Evolutionary conservation across 2,797 vertebrate genomes (phyloP), one percentile per base, ranked within the genome.

Genomic region (Telmatherina bonti): DNA sequence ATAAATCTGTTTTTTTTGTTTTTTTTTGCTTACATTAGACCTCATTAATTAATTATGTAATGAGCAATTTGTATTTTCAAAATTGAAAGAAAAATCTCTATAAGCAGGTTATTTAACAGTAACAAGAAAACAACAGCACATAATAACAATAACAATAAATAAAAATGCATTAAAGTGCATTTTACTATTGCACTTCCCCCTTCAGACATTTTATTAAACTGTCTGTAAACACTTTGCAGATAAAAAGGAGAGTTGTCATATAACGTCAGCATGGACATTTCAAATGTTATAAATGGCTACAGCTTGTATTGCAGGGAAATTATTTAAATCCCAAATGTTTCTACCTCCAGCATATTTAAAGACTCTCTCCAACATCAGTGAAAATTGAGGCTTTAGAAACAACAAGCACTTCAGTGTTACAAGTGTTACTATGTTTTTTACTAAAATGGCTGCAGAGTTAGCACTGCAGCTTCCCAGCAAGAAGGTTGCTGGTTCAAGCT

Each of bases 341-440:
- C 13, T 43, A 15, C 53, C 9, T 59, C 26, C 13, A 35, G 20
- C 61, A 56, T 36, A 47, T 59, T 56, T 53, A 11, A 62, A 45
- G 56, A 15, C 45, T 16, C 45, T 58, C 20, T 60, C 43, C n/a
- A 33, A 31, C 18, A 26, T 12, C 36, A 20, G 15, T 7, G 26
- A 36, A 66, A n/a, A 38, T 4, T 38, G 12, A 13, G 36, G 5
- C 36, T 15, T 38, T 12, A 4, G 36, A 4, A 15, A 38, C 12
- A 13, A 38, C 13, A 77, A 47, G 4, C 43, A 45, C 8, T 45
- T 9, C 6, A n/a, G n/a, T n/a, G n/a, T n/a, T n/a, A n/a, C n/a
- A n/a, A n/a, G n/a, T n/a, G n/a, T n/a, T n/a, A n/a, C n/a, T n/a
- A n/a, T n/a, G n/a, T n/a, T n/a, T n/a, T n/a, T n/a, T n/a, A n/a